Evolutionary conservation across 1,140 invertebrate genomes (phyloP).

Genomic region (Apis mellifera): DNA sequence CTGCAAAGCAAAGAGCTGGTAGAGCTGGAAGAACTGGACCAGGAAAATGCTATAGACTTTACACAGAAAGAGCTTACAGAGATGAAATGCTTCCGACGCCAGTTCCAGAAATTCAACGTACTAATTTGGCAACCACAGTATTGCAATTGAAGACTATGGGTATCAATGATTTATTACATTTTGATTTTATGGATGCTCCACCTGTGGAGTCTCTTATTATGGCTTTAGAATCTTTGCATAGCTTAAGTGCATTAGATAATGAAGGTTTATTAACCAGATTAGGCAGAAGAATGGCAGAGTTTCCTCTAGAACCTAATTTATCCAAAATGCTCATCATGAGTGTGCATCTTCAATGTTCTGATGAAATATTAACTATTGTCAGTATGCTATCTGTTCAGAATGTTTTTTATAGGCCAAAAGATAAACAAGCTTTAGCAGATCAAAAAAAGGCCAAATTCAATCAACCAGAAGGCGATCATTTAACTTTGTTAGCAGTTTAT

Average conservation of each 20-base stretch:
- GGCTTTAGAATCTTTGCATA: constrained; percentile 98
- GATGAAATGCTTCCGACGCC: constrained; percentile 99
- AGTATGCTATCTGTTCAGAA: constrained; percentile 99
- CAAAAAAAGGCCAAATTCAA: constrained; percentile 99
- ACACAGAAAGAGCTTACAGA: constrained; percentile 98
- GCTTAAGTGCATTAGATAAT: constrained; percentile 97
- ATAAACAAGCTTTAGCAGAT: constrained; percentile 98
- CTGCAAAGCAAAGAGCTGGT: constrained; percentile 98
- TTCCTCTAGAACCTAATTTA: constrained; percentile 98
- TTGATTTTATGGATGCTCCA: constrained; percentile 99
- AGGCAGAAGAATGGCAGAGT: constrained; percentile 99
- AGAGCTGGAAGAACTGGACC: constrained; percentile 98
- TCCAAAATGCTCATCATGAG: constrained; percentile 99
- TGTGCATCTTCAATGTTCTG: constrained; percentile 98
- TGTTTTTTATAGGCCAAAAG: constrained; percentile 98
- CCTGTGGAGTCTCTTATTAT: constrained; percentile 98
- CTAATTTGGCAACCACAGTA: constrained; percentile 97
- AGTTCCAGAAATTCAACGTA: constrained; percentile 99
- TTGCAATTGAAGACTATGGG: constrained; percentile 99
- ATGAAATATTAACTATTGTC: constrained; percentile 99
- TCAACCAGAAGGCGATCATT: constrained; percentile 98
- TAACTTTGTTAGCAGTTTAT: constrained; percentile 98
- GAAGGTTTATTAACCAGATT: constrained; percentile 97
- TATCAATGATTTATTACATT: constrained; percentile 99
- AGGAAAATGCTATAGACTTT: constrained; percentile 98